Percentiles rank a stretch among this genome's conserved stretches.
Conservation (phyloP, 2,888 invertebrate genomes). For the Pardosa pseudoannulata region DNA sequence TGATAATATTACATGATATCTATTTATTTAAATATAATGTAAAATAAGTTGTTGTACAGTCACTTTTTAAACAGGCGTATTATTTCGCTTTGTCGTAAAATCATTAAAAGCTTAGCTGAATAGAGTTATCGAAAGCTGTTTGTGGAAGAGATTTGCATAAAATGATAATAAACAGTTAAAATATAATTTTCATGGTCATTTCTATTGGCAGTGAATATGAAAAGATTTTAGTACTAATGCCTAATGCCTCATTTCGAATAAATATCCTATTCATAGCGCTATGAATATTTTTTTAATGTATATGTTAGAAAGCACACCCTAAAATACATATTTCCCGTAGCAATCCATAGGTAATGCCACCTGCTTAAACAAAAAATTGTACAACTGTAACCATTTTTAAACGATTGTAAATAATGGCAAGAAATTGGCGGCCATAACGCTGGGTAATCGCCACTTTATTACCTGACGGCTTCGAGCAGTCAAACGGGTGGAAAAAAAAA, state of each 20-base stretch:
- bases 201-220: not conserved
- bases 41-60: no score
- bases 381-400: slow-evolving; percentile 22
- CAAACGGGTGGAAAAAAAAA: not conserved
- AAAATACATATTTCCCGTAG: not conserved
- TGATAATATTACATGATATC: no score
- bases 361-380: not conserved
- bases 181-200: not conserved
- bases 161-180: not conserved
- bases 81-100: no score
- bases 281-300: not conserved
- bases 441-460: slow-evolving; percentile 17
- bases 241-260: not conserved
- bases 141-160: not conserved
- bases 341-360: slow-evolving; percentile 1
- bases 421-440: slow-evolving; percentile 20
- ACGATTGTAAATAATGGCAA: slow-evolving; percentile 28
- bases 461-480: not conserved
- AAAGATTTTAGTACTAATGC: not conserved
- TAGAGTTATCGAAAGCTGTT: not conserved
- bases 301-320: slow-evolving; percentile 2
- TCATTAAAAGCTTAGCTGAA: no score
- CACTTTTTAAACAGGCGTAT: no score
- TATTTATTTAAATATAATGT: no score
- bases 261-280: not conserved